Conservation (phyloP, 2,113 vertebrate genomes). For the Ciconia maguari region DNA sequence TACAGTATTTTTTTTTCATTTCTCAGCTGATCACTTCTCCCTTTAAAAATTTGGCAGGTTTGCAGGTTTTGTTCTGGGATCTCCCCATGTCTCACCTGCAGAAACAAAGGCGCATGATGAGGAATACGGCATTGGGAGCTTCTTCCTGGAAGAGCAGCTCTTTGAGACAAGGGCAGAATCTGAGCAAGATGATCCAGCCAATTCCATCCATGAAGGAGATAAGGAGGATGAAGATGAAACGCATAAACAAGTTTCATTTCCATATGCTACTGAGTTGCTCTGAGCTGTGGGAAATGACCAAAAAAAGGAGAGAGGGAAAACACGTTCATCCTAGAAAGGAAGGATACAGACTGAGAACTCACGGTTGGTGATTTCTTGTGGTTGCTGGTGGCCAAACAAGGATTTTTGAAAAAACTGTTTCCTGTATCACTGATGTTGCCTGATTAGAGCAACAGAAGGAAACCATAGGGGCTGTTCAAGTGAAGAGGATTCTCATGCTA, state of each 20-base stretch:
- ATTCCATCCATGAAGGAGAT: not conserved
- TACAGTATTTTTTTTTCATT: not conserved
- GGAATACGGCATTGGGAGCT: constrained; percentile 73
- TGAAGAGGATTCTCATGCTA: not conserved
- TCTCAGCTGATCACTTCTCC: not conserved
- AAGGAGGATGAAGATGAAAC: not conserved
- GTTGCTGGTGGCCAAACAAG: not conserved
- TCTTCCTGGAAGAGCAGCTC: constrained; percentile 75
- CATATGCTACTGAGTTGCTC: constrained; percentile 30
- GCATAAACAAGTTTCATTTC: not conserved
- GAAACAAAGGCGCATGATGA: constrained; percentile 72
- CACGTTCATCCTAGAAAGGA: not conserved
- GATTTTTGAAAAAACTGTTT: not conserved
- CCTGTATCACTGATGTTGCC: not conserved
- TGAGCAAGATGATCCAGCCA: not conserved
- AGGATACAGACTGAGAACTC: not conserved
- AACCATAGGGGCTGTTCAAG: not conserved
- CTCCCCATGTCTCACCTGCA: constrained; percentile 71
- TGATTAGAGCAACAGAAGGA: not conserved
- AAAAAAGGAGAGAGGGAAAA: not conserved
- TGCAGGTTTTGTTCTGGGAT: constrained; percentile 78
- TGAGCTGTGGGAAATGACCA: constrained; percentile 2
- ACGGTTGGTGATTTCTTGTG: not conserved
- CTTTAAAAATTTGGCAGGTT: constrained; percentile 70
- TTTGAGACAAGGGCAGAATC: constrained; percentile 40